A percentile compares a stretch with the other conserved stretches of the same genome.
Conservation (phyloP, 2,888 invertebrate genomes). For the Leuctra nigra region DNA sequence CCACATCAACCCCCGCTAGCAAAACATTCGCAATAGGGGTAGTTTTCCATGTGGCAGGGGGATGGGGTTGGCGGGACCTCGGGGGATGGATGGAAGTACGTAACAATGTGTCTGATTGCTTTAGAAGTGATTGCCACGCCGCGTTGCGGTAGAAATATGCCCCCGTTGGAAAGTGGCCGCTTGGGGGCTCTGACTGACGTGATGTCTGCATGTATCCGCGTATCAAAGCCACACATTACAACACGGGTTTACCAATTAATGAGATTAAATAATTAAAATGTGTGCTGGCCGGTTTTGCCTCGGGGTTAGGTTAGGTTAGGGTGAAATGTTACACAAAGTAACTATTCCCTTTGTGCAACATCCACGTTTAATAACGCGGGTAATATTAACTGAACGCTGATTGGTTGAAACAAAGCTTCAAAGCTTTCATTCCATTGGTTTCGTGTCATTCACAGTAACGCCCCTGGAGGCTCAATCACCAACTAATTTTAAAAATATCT, state of each 20-base stretch:
- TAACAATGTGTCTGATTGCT: conserved; percentile 2
- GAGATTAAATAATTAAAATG: conserved; percentile 15
- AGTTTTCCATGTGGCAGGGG: no score
- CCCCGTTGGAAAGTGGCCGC: neutral
- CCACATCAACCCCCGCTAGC: no score
- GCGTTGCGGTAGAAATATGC: neutral
- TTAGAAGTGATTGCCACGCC: conserved; percentile 4
- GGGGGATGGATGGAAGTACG: neutral
- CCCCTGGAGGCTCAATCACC: neutral
- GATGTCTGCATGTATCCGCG: neutral
- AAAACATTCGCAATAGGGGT: no score
- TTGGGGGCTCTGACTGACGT: neutral
- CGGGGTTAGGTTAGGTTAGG: neutral
- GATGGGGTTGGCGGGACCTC: neutral
- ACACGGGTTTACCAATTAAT: conserved; percentile 2
- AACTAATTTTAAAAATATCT: neutral
- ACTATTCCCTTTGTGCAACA: neutral
- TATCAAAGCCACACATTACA: no score
- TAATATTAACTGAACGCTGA: neutral
- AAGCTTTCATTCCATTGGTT: conserved; percentile 1
- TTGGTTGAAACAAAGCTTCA: conserved; percentile 5
- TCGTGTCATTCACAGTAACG: conserved; percentile 6
- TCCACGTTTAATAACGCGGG: conserved; percentile 3
- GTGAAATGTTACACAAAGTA: conserved; percentile 3
- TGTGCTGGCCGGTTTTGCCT: neutral